Evolutionary conservation across 2,797 vertebrate species (phyloP).

Genomic region (Acipenser ruthenus): DNA sequence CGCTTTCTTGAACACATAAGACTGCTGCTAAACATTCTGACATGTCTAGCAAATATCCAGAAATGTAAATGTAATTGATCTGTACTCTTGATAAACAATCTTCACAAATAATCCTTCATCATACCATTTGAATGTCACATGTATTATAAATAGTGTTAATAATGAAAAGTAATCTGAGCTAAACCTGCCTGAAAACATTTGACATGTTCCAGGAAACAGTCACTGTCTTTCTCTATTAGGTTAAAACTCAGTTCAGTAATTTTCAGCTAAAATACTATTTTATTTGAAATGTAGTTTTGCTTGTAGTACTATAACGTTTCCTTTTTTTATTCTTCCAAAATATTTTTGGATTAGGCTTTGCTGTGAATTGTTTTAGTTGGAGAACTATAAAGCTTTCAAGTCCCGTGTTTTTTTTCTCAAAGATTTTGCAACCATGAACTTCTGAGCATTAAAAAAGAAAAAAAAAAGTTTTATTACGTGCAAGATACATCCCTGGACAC

Average conservation of each 20-base stretch:
- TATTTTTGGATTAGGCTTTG: slow-evolving; percentile 73
- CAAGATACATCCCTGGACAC: slow-evolving; percentile 34
- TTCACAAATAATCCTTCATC: slow-evolving; percentile 10
- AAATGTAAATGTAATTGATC: slow-evolving; percentile 25
- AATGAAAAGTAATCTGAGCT: slow-evolving; percentile 40
- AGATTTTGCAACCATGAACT: slow-evolving; percentile 50
- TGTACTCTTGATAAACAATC: no score
- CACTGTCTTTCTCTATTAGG: slow-evolving; percentile 33
- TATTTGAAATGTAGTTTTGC: slow-evolving; percentile 55
- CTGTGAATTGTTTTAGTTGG: slow-evolving; percentile 56
- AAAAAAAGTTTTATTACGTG: slow-evolving; percentile 35
- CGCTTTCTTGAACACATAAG: slow-evolving; percentile 38
- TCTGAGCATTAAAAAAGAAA: slow-evolving; percentile 47
- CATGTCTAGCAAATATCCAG: slow-evolving; percentile 31
- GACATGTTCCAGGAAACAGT: slow-evolving; percentile 40
- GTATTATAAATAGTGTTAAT: slow-evolving; percentile 49
- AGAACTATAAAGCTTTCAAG: slow-evolving; percentile 35
- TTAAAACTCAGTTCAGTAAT: slow-evolving; percentile 31
- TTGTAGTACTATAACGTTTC: slow-evolving; percentile 49
- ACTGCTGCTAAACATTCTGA: slow-evolving; percentile 31
- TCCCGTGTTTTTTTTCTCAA: slow-evolving; percentile 23
- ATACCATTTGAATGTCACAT: slow-evolving; percentile 41
- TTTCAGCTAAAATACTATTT: slow-evolving; percentile 40
- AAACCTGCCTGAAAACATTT: slow-evolving; percentile 35
- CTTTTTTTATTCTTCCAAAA: slow-evolving; percentile 39